These are phyloP conservation scores for Drosophila rhopaloa DNA, from an alignment of 1,140 invertebrate species.

Conservation along the genomic window DNA sequence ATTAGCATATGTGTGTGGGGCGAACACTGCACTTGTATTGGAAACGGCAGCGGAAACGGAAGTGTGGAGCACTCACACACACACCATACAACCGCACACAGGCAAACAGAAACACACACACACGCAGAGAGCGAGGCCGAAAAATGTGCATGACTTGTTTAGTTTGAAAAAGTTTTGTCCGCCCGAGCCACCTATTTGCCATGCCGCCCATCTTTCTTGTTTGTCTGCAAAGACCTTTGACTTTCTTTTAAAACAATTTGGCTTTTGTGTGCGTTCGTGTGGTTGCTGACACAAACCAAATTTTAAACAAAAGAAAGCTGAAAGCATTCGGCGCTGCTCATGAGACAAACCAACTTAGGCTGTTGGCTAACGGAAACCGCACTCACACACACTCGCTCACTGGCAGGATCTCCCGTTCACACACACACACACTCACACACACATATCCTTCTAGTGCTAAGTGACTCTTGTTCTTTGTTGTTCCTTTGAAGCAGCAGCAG, in stretches of 20 bases:
- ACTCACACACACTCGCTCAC: slow-evolving; percentile 57
- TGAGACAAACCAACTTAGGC: slow-evolving; percentile 75
- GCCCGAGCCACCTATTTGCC: slow-evolving; percentile 48
- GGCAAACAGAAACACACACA: slow-evolving; percentile 37
- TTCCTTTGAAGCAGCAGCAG: slow-evolving; percentile 72
- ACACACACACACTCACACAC: slow-evolving; percentile 40
- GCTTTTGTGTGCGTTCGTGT: slow-evolving; percentile 78
- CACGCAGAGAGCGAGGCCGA: slow-evolving; percentile 25
- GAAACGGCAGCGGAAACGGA: slow-evolving; percentile 46
- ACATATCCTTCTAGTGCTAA: slow-evolving; percentile 59
- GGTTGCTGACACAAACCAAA: slow-evolving; percentile 81
- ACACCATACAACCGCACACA: slow-evolving; percentile 34
- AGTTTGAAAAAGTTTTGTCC: slow-evolving; percentile 75
- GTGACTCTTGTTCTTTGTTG: slow-evolving; percentile 80
- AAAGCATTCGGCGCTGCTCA: slow-evolving; percentile 62
- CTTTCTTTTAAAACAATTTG: slow-evolving; percentile 81
- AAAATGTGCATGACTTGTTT: slow-evolving; percentile 79
- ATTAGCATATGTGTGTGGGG: slow-evolving; percentile 20
- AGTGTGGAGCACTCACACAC: slow-evolving; percentile 34
- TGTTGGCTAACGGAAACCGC: slow-evolving; percentile 82
- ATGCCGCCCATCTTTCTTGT: slow-evolving; percentile 40
- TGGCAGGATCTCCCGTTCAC: slow-evolving; percentile 9
- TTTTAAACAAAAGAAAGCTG: slow-evolving; percentile 82
- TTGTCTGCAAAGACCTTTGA: slow-evolving; percentile 71
- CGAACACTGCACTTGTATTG: slow-evolving; percentile 12